A percentile compares a stretch with the other conserved stretches of the same genome.
phyloP scores from a whole-genome alignment of 2,888 invertebrate genomes.

The Spilosoma lubricipeda region DNA sequence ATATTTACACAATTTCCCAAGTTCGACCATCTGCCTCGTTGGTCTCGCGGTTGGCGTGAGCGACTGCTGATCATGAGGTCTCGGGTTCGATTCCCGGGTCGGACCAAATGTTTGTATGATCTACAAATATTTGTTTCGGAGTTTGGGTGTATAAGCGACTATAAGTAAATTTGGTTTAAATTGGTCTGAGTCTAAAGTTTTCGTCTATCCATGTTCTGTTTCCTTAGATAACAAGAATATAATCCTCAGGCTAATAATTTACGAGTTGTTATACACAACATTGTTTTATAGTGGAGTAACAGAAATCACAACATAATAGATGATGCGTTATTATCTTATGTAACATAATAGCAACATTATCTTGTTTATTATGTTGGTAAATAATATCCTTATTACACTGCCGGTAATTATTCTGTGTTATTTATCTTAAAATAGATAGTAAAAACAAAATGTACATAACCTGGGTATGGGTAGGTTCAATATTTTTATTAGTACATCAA shows the following conservation, averaged over 20 bases:
- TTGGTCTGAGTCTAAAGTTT: not conserved
- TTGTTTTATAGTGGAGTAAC: conserved; percentile 14
- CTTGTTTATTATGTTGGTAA: conserved; percentile 18
- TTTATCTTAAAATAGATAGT: conserved; percentile 17
- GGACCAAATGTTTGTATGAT: no score
- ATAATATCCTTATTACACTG: conserved; percentile 16
- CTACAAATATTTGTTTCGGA: no score
- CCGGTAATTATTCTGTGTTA: not conserved
- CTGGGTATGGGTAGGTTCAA: no score
- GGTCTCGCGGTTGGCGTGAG: no score
- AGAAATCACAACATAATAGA: conserved; percentile 13
- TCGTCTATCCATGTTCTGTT: not conserved
- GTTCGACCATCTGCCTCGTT: no score
- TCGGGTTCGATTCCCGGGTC: no score
- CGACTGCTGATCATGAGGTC: no score
- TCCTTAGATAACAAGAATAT: conserved; percentile 5
- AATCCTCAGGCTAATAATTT: conserved; percentile 15
- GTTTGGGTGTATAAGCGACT: no score
- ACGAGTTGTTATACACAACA: conserved; percentile 12
- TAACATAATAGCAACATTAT: conserved; percentile 17
- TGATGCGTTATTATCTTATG: conserved; percentile 20
- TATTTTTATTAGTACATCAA: no score
- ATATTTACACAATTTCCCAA: no score
- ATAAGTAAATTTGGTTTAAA: no score
- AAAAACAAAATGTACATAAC: not conserved